These are phyloP conservation scores for Phyto melanocephala DNA, from an alignment of 2,888 invertebrate genomes.

Conservation along the genomic window DNA sequence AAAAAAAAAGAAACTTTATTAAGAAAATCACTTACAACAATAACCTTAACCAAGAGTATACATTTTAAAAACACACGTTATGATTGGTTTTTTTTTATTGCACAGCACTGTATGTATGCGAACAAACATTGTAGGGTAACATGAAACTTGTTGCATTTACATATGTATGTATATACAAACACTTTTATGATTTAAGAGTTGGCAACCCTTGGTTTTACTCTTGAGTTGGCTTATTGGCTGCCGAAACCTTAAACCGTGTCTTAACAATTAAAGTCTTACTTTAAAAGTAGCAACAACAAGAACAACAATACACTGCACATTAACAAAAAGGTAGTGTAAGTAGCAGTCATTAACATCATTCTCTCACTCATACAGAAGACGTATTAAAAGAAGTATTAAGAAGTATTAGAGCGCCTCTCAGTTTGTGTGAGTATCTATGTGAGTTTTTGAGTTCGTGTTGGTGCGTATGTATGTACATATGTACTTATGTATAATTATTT, in stretches of 20 bases:
- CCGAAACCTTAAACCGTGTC: conserved; percentile 62
- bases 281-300: conserved; percentile 19
- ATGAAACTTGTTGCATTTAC: neutral
- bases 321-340: neutral
- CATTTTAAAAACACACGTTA: too few species aligned
- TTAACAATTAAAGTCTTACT: conserved; percentile 62
- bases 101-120: neutral
- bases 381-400: neutral
- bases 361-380: conserved; percentile 19
- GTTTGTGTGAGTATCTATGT: neutral
- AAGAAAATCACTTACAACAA: too few species aligned
- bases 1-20: too few species aligned
- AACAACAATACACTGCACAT: neutral
- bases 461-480: neutral
- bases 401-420: neutral
- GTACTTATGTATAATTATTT: neutral
- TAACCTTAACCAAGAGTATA: too few species aligned
- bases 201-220: conserved; percentile 36
- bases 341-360: neutral
- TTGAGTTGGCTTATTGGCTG: conserved; percentile 61
- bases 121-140: too few species aligned
- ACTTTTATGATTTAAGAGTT: neutral
- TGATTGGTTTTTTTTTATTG: too few species aligned
- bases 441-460: neutral
- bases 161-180: neutral